Percentiles rank a stretch among this genome's conserved stretches.
These are phyloP conservation scores for Phylloscopus collybita DNA, from an alignment of 2,797 vertebrate species.

Conservation along the genomic window DNA sequence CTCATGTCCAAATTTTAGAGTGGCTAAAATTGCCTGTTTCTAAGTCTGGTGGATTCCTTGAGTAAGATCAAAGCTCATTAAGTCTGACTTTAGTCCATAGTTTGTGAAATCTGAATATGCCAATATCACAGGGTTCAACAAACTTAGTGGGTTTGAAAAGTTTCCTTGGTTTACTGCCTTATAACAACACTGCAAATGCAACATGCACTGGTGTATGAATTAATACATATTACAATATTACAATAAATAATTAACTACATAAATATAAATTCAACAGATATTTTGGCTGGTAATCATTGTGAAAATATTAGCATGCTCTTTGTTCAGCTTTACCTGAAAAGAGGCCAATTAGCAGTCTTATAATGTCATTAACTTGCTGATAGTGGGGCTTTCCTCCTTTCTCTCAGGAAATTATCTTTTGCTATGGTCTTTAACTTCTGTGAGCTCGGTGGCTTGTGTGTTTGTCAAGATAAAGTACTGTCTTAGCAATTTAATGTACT, in stretches of 20 bases:
- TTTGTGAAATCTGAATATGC: background rate
- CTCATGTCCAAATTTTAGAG: background rate
- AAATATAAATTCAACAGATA: background rate
- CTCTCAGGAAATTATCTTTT: background rate
- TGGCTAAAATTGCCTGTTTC: background rate
- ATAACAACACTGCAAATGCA: background rate
- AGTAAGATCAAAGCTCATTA: background rate
- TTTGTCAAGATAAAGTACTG: background rate
- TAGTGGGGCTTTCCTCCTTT: background rate
- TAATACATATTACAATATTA: too few species aligned
- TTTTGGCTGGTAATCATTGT: background rate
- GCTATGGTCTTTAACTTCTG: background rate
- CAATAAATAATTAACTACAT: too few species aligned
- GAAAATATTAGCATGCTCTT: background rate
- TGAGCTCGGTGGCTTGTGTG: background rate
- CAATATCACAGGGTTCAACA: background rate
- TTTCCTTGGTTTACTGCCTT: background rate
- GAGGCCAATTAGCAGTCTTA: background rate
- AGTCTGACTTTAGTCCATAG: background rate
- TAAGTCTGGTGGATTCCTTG: background rate
- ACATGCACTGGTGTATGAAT: background rate
- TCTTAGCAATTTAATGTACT: background rate
- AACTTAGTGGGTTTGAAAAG: background rate
- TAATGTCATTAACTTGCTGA: background rate
- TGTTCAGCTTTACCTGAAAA: background rate